Base-by-base conservation (phyloP, 2,888 invertebrate genomes). In the Nomada flava region DNA sequence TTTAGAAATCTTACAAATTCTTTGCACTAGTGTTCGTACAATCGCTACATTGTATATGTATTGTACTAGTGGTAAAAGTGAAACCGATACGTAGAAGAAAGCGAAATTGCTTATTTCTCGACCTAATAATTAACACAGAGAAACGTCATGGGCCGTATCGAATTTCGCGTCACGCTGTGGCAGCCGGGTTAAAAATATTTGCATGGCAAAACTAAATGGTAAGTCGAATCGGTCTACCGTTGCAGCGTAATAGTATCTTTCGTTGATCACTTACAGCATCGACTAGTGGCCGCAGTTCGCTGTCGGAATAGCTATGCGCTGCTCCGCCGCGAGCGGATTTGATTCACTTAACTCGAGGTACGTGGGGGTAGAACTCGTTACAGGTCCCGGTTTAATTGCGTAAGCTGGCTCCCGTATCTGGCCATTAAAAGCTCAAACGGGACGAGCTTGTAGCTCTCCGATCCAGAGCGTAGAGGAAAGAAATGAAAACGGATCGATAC, bases 391-490 rank as follows among this genome's bases (percentile, higher is more conserved):
- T 88, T 88, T 88, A 88, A 88, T 88, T 86, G 88, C 88, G 86
- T 79, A 85, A 88, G 88, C 85, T 71, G 62, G 74, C 76, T 79
- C 70, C 63, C 78, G 64, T 80, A 78, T 67, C 75, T 83, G 81
- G 47, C 78, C 85, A 86, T 88, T 86, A 85, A 88, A 88, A 86
- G 88, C 85, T 88, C 83, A 75, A 86, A 79, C 81, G 73, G 79
- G 71, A 70, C 68, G 76, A 77, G 64, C 72, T 75, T 72, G 53
- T 74, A 81, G 57, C 65, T 23, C 52, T 11, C 18, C 62, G 72
- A 55, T 71, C 59, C 53, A 68, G 59, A 60, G 57, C 50, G 78
- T 44, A 52, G 69, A 60, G 68, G 76, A 57, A 76, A 79, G 72
- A 77, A 86, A 79, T 65, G 75, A 79, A 85, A 86, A 77, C 80